Evolutionary conservation across 2,888 invertebrate species (phyloP).

Genomic region (Tubulanus polymorphus): DNA sequence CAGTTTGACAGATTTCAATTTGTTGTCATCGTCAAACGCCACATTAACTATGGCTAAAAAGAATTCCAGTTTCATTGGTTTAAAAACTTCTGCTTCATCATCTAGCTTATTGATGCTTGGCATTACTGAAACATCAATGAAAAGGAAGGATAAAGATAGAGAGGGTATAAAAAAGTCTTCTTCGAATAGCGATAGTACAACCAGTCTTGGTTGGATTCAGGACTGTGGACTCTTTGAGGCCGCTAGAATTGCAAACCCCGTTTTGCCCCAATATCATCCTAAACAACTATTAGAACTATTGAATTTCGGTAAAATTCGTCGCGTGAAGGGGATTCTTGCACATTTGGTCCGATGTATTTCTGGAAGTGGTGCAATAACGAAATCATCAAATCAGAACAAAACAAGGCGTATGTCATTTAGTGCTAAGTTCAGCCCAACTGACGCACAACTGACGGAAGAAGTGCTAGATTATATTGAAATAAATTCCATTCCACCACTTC

Average conservation of each 20-base stretch:
- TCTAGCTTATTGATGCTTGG: constrained; percentile 30
- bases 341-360: constrained; percentile 80
- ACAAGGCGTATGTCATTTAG: background rate
- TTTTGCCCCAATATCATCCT: constrained; percentile 97
- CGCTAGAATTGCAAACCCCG: constrained; percentile 92
- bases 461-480: constrained; percentile 69
- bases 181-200: constrained; percentile 36
- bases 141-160: constrained; percentile 23
- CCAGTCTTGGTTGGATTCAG: constrained; percentile 39
- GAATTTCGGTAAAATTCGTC: constrained; percentile 91
- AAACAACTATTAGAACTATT: constrained; percentile 97
- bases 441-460: constrained; percentile 29
- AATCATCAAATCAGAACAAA: background rate
- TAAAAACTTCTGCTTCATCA: constrained; percentile 36
- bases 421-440: background rate
- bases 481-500: constrained; percentile 95
- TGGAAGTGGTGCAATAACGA: constrained; percentile 25
- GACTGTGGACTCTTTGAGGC: constrained; percentile 80
- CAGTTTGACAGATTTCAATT: constrained; percentile 38
- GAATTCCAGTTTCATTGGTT: constrained; percentile 27
- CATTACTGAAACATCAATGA: constrained; percentile 2
- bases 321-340: constrained; percentile 96
- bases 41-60: constrained; percentile 19
- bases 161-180: constrained; percentile 13
- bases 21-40: constrained; percentile 25